phyloP scores from a whole-genome alignment of 2,888 invertebrate species.

The Pharmacophagus antenor region DNA sequence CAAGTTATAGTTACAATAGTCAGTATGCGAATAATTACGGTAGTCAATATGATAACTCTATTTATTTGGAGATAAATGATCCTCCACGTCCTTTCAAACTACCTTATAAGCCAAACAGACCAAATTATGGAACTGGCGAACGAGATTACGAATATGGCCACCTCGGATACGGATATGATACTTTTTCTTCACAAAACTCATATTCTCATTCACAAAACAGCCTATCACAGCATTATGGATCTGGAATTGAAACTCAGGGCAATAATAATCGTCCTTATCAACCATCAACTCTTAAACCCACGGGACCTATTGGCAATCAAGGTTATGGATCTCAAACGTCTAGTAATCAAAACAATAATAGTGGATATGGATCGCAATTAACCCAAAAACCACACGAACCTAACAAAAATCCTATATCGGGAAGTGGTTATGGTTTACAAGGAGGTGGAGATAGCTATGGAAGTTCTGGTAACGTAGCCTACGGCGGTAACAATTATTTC shows the following conservation, averaged over 20 bases:
- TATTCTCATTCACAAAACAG: conserved; percentile 46
- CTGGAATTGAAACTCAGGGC: conserved; percentile 15
- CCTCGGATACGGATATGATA: conserved; percentile 48
- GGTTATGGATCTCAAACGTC: conserved; percentile 14
- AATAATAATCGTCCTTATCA: conserved; percentile 23
- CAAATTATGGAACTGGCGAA: conserved; percentile 42
- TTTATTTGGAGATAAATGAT: conserved; percentile 65
- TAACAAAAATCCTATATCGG: conserved; percentile 32
- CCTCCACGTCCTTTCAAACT: conserved; percentile 62
- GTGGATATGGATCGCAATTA: conserved; percentile 12
- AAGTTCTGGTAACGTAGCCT: conserved; percentile 29
- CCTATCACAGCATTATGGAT: conserved; percentile 39
- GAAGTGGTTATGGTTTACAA: conserved; percentile 26
- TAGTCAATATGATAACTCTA: conserved; percentile 54
- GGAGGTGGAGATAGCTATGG: conserved; percentile 31
- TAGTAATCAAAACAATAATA: conserved; percentile 17
- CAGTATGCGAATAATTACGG: conserved; percentile 63
- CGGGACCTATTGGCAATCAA: conserved; percentile 19
- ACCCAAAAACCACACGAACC: conserved; percentile 19
- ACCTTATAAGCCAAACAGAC: conserved; percentile 48
- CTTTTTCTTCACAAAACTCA: conserved; percentile 48
- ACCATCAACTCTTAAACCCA: conserved; percentile 2
- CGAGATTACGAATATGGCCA: conserved; percentile 42
- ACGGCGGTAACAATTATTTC: conserved; percentile 34
- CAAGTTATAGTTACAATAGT: conserved; percentile 51